Evolutionary conservation across 2,797 vertebrate species (phyloP).

Genomic region (Babyrousa celebensis): DNA sequence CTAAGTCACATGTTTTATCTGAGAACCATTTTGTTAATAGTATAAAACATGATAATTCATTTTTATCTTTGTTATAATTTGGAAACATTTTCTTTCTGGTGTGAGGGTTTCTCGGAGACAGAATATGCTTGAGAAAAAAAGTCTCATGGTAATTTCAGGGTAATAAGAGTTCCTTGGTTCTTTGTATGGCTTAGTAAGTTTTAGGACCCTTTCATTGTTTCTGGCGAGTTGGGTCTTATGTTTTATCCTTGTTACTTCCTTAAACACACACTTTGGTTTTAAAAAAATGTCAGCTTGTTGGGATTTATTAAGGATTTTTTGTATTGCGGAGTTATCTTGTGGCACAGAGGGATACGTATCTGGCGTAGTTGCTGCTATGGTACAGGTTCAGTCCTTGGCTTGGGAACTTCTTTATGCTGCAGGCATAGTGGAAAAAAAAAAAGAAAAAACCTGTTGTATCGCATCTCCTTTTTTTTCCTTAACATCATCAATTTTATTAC

Average conservation of each 20-base stretch:
- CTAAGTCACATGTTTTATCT: not conserved
- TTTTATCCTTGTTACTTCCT: not conserved
- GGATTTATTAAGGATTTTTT: not conserved
- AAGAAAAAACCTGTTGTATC: too few relatives aligned
- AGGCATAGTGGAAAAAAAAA: too few relatives aligned
- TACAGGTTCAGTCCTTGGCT: too few relatives aligned
- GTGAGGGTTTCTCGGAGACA: not conserved
- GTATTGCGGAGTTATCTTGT: not conserved
- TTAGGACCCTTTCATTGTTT: slow-evolving; percentile 14
- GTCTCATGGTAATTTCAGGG: not conserved
- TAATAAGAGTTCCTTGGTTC: not conserved
- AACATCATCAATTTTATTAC: too few relatives aligned
- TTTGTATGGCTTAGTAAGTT: not conserved
- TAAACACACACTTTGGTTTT: slow-evolving; percentile 24
- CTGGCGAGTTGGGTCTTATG: not conserved
- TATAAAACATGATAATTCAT: not conserved
- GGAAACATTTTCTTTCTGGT: not conserved
- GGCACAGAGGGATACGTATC: too few relatives aligned
- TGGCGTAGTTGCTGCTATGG: too few relatives aligned
- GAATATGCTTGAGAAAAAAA: not conserved
- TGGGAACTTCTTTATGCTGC: too few relatives aligned
- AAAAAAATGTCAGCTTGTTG: not conserved
- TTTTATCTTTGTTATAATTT: not conserved
- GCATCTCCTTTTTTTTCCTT: too few relatives aligned
- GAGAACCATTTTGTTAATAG: slow-evolving; percentile 11